A percentile compares a stretch with the other conserved stretches of the same genome.
Conservation (phyloP, 2,888 invertebrate genomes). For the Bombylius discolor region DNA sequence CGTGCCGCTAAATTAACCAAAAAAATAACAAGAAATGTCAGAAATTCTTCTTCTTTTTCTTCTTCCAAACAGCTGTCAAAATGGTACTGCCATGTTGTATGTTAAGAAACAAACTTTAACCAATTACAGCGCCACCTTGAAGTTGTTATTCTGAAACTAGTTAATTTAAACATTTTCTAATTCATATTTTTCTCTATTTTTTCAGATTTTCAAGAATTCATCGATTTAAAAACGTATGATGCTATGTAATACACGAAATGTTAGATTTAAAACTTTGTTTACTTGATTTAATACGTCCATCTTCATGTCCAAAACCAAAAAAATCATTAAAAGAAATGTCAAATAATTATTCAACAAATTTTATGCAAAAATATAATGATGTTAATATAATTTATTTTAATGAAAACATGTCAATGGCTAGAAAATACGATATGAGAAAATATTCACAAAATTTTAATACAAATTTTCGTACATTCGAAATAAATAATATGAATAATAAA, state of each 20-base stretch:
- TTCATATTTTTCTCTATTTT: not conserved
- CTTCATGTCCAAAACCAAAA: conserved; percentile 23
- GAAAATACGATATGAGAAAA: conserved; percentile 28
- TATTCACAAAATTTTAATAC: conserved; percentile 16
- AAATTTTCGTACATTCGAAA: not conserved
- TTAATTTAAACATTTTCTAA: too few relatives aligned
- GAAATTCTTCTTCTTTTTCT: too few relatives aligned
- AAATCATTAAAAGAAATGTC: conserved; percentile 33
- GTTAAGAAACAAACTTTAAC: too few relatives aligned
- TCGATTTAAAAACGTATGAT: too few relatives aligned
- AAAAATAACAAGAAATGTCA: too few relatives aligned
- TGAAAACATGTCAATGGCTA: conserved; percentile 36
- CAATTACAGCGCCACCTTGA: too few relatives aligned
- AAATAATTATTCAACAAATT: conserved; percentile 27
- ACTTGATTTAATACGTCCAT: conserved; percentile 28
- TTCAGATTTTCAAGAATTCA: not conserved
- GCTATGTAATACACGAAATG: conserved; percentile 17
- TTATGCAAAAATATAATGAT: conserved; percentile 32
- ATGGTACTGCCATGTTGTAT: too few relatives aligned
- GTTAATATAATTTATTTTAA: conserved; percentile 34
- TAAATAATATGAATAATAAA: conserved; percentile 16
- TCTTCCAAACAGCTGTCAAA: too few relatives aligned
- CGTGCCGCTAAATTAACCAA: too few relatives aligned
- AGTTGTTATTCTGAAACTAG: too few relatives aligned
- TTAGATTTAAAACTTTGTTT: conserved; percentile 34